A percentile compares a stretch with the other conserved stretches of the same genome.
Evolutionary conservation across 2,113 vertebrate species (phyloP).

Genomic region (Theristicus caerulescens): DNA sequence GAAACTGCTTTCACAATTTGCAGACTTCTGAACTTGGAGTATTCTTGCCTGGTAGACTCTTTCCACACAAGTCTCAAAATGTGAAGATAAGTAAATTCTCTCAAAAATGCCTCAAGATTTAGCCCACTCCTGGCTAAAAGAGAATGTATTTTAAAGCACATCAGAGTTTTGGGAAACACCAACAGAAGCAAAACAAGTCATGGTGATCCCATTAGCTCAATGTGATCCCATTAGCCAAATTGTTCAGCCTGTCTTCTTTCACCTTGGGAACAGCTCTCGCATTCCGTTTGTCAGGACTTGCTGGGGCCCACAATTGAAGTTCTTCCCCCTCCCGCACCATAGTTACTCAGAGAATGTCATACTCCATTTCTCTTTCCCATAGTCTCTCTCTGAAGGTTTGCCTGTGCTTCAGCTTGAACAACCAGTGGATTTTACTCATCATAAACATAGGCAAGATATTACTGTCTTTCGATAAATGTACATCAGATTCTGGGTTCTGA

Average conservation of each 20-base stretch:
- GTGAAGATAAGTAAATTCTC: neutral
- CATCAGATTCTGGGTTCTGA: neutral
- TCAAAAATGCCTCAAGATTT: neutral
- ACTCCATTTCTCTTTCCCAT: constrained; percentile 41
- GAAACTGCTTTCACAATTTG: neutral
- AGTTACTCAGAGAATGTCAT: constrained; percentile 25
- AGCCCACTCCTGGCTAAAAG: neutral
- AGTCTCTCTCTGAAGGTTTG: neutral
- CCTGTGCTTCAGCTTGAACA: neutral
- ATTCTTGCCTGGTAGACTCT: neutral
- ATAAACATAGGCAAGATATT: neutral
- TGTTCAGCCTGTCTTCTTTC: constrained; percentile 64
- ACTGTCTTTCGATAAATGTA: neutral
- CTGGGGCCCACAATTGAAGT: constrained; percentile 37
- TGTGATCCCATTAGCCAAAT: constrained; percentile 69
- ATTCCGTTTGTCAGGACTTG: constrained; percentile 64
- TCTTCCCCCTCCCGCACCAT: constrained; percentile 25
- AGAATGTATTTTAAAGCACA: constrained; percentile 59
- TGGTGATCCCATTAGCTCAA: constrained; percentile 61
- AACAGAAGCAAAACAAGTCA: constrained; percentile 39
- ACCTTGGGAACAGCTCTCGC: constrained; percentile 66
- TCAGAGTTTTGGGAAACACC: constrained; percentile 53
- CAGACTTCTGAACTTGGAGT: neutral
- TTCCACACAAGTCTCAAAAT: neutral
- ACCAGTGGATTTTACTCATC: neutral